Evolutionary conservation across 2,113 vertebrate species (phyloP).

Genomic region (Laticauda colubrina): DNA sequence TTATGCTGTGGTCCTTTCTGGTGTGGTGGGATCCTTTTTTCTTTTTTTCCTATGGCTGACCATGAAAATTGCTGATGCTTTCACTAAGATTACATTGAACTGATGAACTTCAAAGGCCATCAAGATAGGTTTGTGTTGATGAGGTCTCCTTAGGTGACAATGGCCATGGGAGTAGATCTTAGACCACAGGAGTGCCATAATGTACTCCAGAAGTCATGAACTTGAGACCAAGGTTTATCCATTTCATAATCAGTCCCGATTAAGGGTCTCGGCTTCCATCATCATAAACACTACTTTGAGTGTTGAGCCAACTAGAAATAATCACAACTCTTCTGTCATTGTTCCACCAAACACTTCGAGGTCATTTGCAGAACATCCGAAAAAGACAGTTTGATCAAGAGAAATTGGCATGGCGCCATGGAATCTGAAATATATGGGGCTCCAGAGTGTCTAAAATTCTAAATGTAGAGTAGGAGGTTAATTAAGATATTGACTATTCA

Average conservation of each 20-base stretch:
- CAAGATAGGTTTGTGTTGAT: not conserved
- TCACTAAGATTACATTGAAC: not conserved
- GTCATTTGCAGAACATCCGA: not conserved
- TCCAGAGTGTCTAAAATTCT: not conserved
- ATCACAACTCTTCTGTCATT: not conserved
- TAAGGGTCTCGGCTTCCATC: not conserved
- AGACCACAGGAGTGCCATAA: not conserved
- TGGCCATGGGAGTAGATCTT: not conserved
- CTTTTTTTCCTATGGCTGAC: not conserved
- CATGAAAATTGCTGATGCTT: not conserved
- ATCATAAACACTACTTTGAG: not conserved
- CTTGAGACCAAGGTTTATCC: not conserved
- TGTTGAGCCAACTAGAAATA: not conserved
- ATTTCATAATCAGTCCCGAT: not conserved
- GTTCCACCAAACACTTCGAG: not conserved
- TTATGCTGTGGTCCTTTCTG: not conserved
- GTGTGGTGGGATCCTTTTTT: too few species aligned
- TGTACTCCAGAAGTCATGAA: not conserved
- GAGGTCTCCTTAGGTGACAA: not conserved
- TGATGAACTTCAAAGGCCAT: not conserved
- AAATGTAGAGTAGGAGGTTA: not conserved
- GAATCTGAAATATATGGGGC: not conserved
- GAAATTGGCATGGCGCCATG: not conserved
- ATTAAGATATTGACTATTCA: not conserved
- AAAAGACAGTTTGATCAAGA: not conserved